phyloP scores from a whole-genome alignment of 2,113 vertebrate species.

The Alethe diademata region DNA sequence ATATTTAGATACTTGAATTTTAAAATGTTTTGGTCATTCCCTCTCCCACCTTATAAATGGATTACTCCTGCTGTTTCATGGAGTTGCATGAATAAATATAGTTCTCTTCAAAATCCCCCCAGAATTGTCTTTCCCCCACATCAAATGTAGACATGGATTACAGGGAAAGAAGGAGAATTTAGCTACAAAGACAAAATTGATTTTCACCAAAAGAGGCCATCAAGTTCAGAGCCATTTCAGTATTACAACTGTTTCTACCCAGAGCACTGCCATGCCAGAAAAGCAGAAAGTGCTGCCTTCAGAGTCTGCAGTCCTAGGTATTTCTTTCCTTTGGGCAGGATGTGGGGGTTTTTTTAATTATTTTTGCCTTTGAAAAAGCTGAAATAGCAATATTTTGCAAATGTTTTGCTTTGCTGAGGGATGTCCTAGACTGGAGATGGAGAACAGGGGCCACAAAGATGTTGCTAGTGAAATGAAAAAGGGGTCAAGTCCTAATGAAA shows the following conservation, averaged over 20 bases:
- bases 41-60: background rate
- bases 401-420: background rate
- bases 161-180: background rate
- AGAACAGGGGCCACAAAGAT: accelerated
- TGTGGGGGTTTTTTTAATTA: background rate
- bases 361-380: background rate
- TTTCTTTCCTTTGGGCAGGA: background rate
- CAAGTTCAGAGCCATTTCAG: background rate
- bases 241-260: background rate
- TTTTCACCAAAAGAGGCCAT: background rate
- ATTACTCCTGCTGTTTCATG: background rate
- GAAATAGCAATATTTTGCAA: background rate
- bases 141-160: background rate
- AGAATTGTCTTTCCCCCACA: background rate
- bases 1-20: background rate
- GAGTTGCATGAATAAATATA: background rate
- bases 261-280: background rate
- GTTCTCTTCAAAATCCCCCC: background rate
- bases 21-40: background rate
- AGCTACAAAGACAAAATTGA: background rate
- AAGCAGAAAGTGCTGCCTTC: background rate
- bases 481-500: background rate
- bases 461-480: background rate
- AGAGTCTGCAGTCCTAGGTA: background rate
- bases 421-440: accelerated